phyloP scores from a whole-genome alignment of 2,888 invertebrate species.

The Leptinotarsa juncta region DNA sequence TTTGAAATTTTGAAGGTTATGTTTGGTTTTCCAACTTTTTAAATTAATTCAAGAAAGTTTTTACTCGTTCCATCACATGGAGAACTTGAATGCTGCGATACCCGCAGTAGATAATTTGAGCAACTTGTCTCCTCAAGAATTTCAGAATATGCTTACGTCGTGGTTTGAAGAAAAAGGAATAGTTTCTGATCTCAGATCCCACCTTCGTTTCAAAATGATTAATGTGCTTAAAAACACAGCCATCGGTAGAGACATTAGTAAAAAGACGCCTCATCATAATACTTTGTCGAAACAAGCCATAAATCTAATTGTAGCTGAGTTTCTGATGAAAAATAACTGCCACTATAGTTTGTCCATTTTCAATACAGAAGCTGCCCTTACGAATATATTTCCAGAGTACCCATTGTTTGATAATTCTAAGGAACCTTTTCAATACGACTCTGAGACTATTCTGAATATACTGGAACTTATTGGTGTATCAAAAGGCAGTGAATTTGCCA shows the following conservation, averaged over 20 bases:
- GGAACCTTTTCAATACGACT: constrained; percentile 45
- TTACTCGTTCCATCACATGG: constrained; percentile 32
- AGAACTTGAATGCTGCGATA: constrained; percentile 52
- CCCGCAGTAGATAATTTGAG: constrained; percentile 36
- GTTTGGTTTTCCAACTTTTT: not conserved
- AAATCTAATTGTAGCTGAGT: constrained; percentile 73
- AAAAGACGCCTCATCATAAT: constrained; percentile 59
- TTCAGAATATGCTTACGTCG: constrained; percentile 70
- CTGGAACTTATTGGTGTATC: constrained; percentile 51
- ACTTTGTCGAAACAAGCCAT: constrained; percentile 71
- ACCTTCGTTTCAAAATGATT: constrained; percentile 72
- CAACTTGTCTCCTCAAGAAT: constrained; percentile 66
- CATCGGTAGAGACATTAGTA: constrained; percentile 55
- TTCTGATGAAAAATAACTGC: constrained; percentile 70
- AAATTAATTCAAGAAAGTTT: not conserved
- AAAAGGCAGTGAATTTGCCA: constrained; percentile 41
- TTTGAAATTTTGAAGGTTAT: constrained; percentile 1
- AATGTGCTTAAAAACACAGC: constrained; percentile 68
- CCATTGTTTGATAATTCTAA: constrained; percentile 41
- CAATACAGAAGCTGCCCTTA: constrained; percentile 69
- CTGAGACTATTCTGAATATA: constrained; percentile 51
- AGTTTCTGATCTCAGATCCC: constrained; percentile 70
- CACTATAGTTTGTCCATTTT: constrained; percentile 73
- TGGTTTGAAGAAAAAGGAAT: constrained; percentile 74
- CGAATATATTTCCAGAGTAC: constrained; percentile 64